phyloP scores from a whole-genome alignment of 2,888 invertebrate genomes.

The Noctuana brunneofusca region DNA sequence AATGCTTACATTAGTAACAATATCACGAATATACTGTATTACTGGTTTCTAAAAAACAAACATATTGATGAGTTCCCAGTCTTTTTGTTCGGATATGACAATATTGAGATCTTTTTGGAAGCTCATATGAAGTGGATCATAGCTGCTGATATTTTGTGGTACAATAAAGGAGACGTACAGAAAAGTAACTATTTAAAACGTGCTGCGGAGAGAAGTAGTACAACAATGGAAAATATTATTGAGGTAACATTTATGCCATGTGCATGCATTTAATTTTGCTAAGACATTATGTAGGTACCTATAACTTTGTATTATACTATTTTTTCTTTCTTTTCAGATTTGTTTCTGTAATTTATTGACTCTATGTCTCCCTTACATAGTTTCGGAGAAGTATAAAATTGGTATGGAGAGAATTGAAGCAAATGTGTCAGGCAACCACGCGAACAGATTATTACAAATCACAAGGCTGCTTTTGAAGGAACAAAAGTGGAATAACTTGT shows the following conservation, averaged over 20 bases:
- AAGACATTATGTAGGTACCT: background rate
- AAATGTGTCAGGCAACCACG: slow-evolving; percentile 41
- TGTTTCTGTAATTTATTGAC: slow-evolving; percentile 66
- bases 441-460: slow-evolving; percentile 58
- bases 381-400: slow-evolving; percentile 60
- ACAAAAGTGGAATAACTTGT: slow-evolving; percentile 64
- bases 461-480: slow-evolving; percentile 60
- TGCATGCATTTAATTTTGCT: too few relatives aligned
- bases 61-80: slow-evolving; percentile 70
- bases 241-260: too few relatives aligned
- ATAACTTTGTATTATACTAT: background rate
- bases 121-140: slow-evolving; percentile 74
- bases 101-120: slow-evolving; percentile 62
- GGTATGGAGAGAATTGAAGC: slow-evolving; percentile 36
- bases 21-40: slow-evolving; percentile 72
- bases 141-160: slow-evolving; percentile 69
- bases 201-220: slow-evolving; percentile 44
- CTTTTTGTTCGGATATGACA: slow-evolving; percentile 61
- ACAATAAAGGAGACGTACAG: slow-evolving; percentile 55
- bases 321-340: slow-evolving; percentile 51
- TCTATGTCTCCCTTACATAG: slow-evolving; percentile 68
- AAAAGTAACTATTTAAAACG: slow-evolving; percentile 54
- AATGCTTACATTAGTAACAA: slow-evolving; percentile 66
- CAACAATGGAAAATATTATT: slow-evolving; percentile 49
- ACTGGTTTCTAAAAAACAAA: slow-evolving; percentile 72